Percentiles rank a stretch among this genome's conserved stretches.
These are phyloP conservation scores for Tyto alba DNA, from an alignment of 2,113 vertebrate species.

Conservation along the genomic window DNA sequence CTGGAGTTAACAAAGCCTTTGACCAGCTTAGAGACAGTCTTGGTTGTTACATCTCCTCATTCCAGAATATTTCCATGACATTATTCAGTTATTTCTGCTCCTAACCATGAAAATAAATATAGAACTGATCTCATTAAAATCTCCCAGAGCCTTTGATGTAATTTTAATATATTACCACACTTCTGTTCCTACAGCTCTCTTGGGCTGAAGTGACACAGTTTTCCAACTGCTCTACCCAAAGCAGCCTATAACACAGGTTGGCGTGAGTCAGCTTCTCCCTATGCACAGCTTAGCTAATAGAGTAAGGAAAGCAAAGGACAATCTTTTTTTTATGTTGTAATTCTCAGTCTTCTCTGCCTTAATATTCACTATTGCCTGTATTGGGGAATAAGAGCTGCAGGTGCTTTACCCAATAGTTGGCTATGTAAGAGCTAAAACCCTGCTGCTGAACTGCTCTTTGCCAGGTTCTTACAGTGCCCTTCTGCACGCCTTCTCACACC, in stretches of 20 bases:
- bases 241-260: neutral
- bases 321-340: neutral
- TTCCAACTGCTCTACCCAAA: neutral
- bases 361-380: neutral
- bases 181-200: conserved; percentile 34
- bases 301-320: neutral
- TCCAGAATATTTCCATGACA: conserved; percentile 51
- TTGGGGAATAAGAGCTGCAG: neutral
- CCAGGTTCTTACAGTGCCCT: neutral
- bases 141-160: conserved; percentile 50
- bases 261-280: conserved; percentile 4
- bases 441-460: neutral
- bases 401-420: neutral
- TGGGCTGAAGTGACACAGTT: conserved; percentile 58
- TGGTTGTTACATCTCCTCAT: conserved; percentile 1
- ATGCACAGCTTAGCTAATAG: rapidly evolving
- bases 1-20: neutral
- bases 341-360: neutral
- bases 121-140: conserved; percentile 43
- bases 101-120: conserved; percentile 41
- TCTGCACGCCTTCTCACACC: neutral
- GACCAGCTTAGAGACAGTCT: neutral
- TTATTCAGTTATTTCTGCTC: conserved; percentile 53
- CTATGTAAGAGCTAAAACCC: neutral
- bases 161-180: conserved; percentile 39